Conservation (phyloP, 2,797 vertebrate genomes). For the Tragelaphus oryx region DNA sequence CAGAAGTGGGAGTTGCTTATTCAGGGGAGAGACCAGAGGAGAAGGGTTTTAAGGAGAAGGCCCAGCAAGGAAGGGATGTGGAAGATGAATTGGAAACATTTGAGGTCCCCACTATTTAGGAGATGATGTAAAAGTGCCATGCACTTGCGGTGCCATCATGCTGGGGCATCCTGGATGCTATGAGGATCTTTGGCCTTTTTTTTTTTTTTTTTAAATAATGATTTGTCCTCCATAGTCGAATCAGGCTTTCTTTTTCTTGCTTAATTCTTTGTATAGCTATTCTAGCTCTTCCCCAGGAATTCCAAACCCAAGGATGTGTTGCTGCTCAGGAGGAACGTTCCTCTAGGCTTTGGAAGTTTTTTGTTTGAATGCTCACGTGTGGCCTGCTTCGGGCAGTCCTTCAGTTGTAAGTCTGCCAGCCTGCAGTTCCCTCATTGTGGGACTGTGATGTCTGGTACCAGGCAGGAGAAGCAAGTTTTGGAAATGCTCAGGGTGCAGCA, state of each 20-base stretch:
- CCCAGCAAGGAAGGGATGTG: background rate
- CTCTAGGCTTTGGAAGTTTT: background rate
- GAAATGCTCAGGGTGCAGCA: background rate
- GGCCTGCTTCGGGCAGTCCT: background rate
- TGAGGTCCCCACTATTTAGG: background rate
- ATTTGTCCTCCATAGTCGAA: accelerated
- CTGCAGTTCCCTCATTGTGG: accelerated
- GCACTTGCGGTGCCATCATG: background rate
- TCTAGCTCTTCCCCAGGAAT: background rate
- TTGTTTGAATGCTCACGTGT: background rate
- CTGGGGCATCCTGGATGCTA: no score
- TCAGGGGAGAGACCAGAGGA: background rate
- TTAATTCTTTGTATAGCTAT: background rate
- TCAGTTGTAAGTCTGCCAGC: accelerated
- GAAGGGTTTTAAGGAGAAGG: background rate
- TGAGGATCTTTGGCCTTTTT: background rate
- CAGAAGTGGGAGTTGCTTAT: background rate
- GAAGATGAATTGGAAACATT: background rate
- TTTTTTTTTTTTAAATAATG: background rate
- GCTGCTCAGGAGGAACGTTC: background rate
- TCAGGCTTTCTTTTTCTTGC: background rate
- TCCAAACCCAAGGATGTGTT: background rate
- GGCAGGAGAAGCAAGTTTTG: background rate
- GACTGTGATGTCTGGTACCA: no score
- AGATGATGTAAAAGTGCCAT: background rate